Evolutionary conservation across 2,888 invertebrate genomes (phyloP).

Genomic region (Lycia hirtaria): DNA sequence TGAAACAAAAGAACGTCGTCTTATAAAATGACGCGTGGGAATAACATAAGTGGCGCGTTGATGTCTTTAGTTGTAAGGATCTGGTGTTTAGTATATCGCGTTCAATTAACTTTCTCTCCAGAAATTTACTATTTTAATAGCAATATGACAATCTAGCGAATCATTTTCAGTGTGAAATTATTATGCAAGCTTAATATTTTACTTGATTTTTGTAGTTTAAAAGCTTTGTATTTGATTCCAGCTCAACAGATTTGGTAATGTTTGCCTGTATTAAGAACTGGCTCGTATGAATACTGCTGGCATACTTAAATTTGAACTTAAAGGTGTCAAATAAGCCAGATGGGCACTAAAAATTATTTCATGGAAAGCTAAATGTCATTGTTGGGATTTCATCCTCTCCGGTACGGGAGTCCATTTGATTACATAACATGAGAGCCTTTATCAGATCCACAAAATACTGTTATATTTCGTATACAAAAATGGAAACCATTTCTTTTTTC

Average conservation of each 20-base stretch:
- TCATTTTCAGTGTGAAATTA: conserved; percentile 1
- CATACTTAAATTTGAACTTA: too few relatives aligned
- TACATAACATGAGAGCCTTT: too few relatives aligned
- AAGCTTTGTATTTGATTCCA: too few relatives aligned
- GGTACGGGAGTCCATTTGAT: too few relatives aligned
- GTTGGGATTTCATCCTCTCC: too few relatives aligned
- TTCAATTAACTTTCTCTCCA: conserved; percentile 25
- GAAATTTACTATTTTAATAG: conserved; percentile 1
- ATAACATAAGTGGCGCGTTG: conserved; percentile 51
- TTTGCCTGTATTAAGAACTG: too few relatives aligned
- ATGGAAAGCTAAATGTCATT: too few relatives aligned
- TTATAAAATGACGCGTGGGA: conserved; percentile 27
- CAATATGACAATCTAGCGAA: conserved; percentile 4
- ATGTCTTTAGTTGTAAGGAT: conserved; percentile 53
- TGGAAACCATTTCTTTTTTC: neutral
- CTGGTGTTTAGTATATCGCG: conserved; percentile 8
- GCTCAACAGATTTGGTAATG: too few relatives aligned
- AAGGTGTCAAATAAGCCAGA: too few relatives aligned
- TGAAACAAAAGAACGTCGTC: conserved; percentile 19
- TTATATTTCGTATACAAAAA: neutral
- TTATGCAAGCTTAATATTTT: neutral
- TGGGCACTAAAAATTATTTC: too few relatives aligned
- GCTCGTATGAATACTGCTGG: too few relatives aligned
- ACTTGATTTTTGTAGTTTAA: too few relatives aligned
- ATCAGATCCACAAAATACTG: conserved; percentile 9